These are phyloP conservation scores for Lutjanus campechanus DNA, from an alignment of 2,797 vertebrate species.

Conservation along the genomic window DNA sequence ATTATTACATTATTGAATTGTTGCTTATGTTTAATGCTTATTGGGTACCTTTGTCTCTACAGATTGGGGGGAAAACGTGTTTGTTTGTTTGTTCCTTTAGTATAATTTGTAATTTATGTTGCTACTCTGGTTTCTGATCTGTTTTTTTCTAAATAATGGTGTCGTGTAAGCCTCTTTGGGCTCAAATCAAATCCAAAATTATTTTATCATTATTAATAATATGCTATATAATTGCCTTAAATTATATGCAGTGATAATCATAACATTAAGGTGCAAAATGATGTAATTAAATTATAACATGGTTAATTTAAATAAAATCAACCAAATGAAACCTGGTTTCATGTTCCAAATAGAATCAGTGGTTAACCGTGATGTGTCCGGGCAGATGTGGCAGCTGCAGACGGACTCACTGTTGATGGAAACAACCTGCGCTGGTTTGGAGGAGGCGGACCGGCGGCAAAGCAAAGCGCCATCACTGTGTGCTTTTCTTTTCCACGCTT, in stretches of 20 bases:
- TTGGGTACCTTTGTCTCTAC: no score
- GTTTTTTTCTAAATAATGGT: no score
- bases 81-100: no score
- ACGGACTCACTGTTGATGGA: conserved; percentile 37
- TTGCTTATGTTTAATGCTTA: no score
- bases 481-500: conserved; percentile 73
- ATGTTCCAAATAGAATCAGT: background rate
- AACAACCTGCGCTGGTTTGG: conserved; percentile 46
- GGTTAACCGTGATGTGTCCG: background rate
- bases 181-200: no score
- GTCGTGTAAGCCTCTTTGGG: no score
- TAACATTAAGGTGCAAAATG: background rate
- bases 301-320: background rate
- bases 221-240: background rate
- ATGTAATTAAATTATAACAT: background rate
- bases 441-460: conserved; percentile 36
- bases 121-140: no score
- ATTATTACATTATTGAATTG: no score
- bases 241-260: background rate
- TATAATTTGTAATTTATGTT: no score
- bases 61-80: no score
- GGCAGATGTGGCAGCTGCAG: conserved; percentile 5
- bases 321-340: background rate
- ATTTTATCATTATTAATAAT: background rate
- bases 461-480: conserved; percentile 29